Evolutionary conservation across 2,113 vertebrate species (phyloP).

Genomic region (Dasyprocta punctata): DNA sequence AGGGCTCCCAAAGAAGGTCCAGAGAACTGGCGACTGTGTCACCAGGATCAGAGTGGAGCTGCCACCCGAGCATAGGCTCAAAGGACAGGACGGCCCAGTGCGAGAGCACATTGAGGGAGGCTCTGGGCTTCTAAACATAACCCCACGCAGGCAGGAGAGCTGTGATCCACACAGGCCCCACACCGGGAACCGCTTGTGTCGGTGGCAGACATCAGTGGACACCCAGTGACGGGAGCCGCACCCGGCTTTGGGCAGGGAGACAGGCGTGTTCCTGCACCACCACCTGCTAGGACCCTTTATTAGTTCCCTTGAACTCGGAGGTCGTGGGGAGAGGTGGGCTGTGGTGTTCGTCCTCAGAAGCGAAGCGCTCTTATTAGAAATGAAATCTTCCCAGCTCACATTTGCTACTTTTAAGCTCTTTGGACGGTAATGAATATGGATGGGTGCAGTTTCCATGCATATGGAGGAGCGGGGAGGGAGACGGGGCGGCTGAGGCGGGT

Average conservation of each 20-base stretch:
- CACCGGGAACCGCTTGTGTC: rapidly evolving
- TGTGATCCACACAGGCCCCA: not conserved
- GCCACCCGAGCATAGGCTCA: not conserved
- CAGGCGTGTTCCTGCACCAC: too few species aligned
- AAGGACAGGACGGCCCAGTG: rapidly evolving
- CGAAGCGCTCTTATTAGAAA: constrained; percentile 67
- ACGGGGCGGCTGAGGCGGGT: constrained; percentile 55
- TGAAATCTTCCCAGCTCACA: constrained; percentile 64
- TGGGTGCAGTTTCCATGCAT: constrained; percentile 83
- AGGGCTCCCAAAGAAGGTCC: too few species aligned
- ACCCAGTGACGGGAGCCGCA: rapidly evolving
- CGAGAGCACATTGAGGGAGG: not conserved
- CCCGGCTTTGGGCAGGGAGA: not conserved
- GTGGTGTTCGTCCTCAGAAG: not conserved
- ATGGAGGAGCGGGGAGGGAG: constrained; percentile 81
- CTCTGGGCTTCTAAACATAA: too few species aligned
- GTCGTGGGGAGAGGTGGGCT: not conserved
- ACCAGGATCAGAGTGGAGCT: not conserved
- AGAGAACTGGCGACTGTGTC: rapidly evolving
- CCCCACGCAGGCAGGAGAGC: rapidly evolving
- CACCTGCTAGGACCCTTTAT: not conserved
- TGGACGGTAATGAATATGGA: constrained; percentile 86
- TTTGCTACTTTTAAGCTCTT: constrained; percentile 82
- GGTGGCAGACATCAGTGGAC: not conserved
- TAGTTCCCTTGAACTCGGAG: constrained; percentile 34